phyloP scores from a whole-genome alignment of 2,797 vertebrate genomes.

The Phoeniculus purpureus region DNA sequence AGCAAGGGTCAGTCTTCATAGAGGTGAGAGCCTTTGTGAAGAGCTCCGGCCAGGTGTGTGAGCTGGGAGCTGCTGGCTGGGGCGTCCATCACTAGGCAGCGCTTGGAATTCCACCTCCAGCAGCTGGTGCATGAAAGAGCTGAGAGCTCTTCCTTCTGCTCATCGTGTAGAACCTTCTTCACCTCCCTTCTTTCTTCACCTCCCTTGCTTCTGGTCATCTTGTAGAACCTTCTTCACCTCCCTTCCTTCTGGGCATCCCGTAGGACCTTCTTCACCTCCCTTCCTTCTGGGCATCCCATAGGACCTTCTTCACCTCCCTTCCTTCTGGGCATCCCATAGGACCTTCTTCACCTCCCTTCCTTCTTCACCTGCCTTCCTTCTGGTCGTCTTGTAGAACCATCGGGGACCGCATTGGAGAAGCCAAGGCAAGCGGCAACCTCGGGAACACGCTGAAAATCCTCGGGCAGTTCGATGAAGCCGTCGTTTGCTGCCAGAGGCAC shows the following conservation, averaged over 20 bases:
- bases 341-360: slow-evolving; percentile 76
- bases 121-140: neutral
- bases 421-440: slow-evolving; percentile 96
- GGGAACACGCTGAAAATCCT: slow-evolving; percentile 96
- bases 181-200: slow-evolving; percentile 74
- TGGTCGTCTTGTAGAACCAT: slow-evolving; percentile 83
- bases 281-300: slow-evolving; percentile 41
- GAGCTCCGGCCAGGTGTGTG: neutral
- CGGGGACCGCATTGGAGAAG: slow-evolving; percentile 94
- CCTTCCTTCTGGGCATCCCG: neutral
- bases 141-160: neutral
- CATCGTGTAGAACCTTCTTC: slow-evolving; percentile 78
- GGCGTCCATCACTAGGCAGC: rapidly evolving
- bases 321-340: slow-evolving; percentile 67
- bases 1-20: neutral
- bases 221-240: slow-evolving; percentile 83
- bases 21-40: neutral
- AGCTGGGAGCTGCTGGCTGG: neutral
- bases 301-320: slow-evolving; percentile 73
- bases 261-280: slow-evolving; percentile 86
- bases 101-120: neutral
- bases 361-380: neutral
- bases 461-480: slow-evolving; percentile 92
- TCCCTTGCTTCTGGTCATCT: neutral
- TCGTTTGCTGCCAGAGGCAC: slow-evolving; percentile 94